Evolutionary conservation across 1,140 invertebrate species (phyloP), one percentile per base, ranked within the genome.

Genomic region (Micrasema longulum): DNA sequence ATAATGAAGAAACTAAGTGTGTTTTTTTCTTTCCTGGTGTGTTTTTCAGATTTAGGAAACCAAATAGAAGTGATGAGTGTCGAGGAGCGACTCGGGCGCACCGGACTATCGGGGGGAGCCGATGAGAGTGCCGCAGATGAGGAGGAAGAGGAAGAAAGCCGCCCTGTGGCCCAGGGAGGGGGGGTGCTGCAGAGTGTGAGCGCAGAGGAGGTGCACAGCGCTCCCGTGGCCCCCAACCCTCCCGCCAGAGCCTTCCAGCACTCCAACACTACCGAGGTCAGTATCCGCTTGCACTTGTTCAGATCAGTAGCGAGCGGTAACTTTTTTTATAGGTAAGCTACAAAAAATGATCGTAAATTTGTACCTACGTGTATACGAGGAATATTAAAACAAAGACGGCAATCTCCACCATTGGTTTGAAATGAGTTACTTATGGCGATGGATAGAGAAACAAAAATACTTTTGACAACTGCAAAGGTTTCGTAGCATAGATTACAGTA

Each of bases 1-100:
- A n/a, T n/a, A n/a, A n/a, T n/a, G n/a, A n/a, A n/a, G 12, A 38
- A 3, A n/a, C 3, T 45, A 43, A 43, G 16, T 43, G 41, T 6
- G n/a, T 45, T 1, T 14, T 14, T 14, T 14, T 45, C 18, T 38
- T 45, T 12, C n/a, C 18, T 45, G n/a, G 43, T 45, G 12, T n/a
- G n/a, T n/a, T n/a, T n/a, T 45, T 16, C 78, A 85, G 83, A 85
- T 60, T 70, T 85, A 74, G 83, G 83, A 9, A 85, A 85, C 74
- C 83, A 85, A 76, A 85, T 85, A 43, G 83, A 84, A 76, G 82
- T 84, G 48, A 69, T 84, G 64, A 84, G 81, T 1, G 81, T 85
- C 0, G 83, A 76, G 48, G 74, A 76, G 55, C 57, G 74, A 2
- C 41, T 72, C 12, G 62, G 66, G 11, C 23, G 81, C 7, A 22